phyloP scores from a whole-genome alignment of 2,888 invertebrate species.

The Adela reaumurella region DNA sequence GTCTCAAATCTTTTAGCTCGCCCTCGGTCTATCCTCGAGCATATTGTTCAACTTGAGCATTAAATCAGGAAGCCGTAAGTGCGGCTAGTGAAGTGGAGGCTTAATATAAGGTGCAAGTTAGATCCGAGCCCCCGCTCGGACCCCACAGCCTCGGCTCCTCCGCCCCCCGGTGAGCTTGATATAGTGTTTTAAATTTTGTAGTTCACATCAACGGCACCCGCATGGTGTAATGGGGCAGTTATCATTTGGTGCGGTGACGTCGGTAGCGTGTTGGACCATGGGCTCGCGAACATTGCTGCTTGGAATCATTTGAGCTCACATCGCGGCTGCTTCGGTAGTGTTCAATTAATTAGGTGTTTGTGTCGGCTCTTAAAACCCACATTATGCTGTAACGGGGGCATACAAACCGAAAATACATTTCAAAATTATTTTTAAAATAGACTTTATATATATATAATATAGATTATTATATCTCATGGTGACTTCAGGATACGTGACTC shows the following conservation, averaged over 20 bases:
- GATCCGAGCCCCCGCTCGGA: background rate
- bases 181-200: background rate
- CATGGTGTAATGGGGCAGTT: background rate
- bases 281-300: too few relatives aligned
- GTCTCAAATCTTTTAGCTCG: too few relatives aligned
- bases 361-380: too few relatives aligned
- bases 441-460: too few relatives aligned
- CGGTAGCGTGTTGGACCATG: background rate
- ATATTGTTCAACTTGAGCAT: background rate
- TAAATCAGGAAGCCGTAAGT: background rate
- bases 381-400: too few relatives aligned
- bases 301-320: too few relatives aligned
- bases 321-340: too few relatives aligned
- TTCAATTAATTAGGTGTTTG: too few relatives aligned
- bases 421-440: too few relatives aligned
- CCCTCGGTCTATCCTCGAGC: background rate
- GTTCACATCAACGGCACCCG: background rate
- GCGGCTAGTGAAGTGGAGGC: background rate
- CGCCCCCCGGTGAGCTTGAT: background rate
- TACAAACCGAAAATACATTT: too few relatives aligned
- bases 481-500: too few relatives aligned
- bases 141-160: background rate
- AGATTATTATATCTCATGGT: too few relatives aligned
- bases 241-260: background rate
- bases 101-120: background rate